Conservation (phyloP, 2,888 invertebrate species). For the Agrochola lota region DNA sequence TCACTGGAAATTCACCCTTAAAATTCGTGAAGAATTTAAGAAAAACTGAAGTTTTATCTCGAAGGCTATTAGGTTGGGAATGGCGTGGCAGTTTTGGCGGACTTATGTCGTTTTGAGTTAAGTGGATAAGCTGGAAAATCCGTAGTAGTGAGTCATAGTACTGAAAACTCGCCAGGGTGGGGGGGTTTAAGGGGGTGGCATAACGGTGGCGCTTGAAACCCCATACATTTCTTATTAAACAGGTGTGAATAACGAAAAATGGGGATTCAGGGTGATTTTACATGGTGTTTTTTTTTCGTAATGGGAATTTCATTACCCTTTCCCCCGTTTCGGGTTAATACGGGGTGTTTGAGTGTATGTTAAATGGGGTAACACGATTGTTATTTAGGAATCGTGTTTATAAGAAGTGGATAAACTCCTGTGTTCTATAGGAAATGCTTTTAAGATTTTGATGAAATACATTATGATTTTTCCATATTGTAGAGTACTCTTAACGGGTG, state of each 20-base stretch:
- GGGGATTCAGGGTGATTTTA: constrained; percentile 45
- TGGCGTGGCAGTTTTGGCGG: constrained; percentile 37
- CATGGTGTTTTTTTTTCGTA: constrained; percentile 47
- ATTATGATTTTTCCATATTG: constrained; percentile 1
- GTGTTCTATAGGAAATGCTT: neutral
- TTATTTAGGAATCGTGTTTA: neutral
- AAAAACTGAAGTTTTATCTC: constrained; percentile 57
- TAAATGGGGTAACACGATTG: constrained; percentile 19
- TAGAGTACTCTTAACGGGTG: neutral
- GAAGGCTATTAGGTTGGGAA: constrained; percentile 52
- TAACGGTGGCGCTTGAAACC: constrained; percentile 53
- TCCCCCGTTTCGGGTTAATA: constrained; percentile 33
- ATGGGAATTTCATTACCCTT: constrained; percentile 45
- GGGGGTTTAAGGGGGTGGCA: constrained; percentile 21
- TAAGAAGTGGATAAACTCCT: neutral
- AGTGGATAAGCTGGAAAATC: constrained; percentile 60
- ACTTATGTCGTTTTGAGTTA: constrained; percentile 52
- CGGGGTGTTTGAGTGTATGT: constrained; percentile 16
- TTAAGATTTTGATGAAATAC: neutral
- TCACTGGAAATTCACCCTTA: constrained; percentile 65
- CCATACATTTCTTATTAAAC: constrained; percentile 67
- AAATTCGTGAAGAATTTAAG: constrained; percentile 29
- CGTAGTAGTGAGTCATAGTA: constrained; percentile 63
- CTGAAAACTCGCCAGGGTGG: constrained; percentile 52
- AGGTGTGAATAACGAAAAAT: constrained; percentile 67